Base-by-base conservation (phyloP, 2,888 invertebrate genomes). In the Omphaloscelis lunosa region DNA sequence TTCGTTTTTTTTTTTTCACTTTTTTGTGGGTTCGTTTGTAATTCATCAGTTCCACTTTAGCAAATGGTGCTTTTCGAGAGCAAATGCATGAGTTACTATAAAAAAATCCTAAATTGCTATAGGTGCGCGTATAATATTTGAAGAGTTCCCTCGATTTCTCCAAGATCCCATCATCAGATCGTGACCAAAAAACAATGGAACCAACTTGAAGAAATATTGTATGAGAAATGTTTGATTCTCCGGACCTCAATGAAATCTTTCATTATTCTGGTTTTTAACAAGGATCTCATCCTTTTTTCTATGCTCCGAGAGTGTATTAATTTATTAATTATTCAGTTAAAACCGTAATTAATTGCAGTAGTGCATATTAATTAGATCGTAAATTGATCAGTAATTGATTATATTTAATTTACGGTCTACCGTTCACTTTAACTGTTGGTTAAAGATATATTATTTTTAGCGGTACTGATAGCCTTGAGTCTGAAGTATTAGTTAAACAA, bases 361-460 rank as follows among this genome's bases (percentile, higher is more conserved):
- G 41, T 65, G 61, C 27, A 65, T 61, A 80, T 61, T 73, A 72
- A 80, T 72, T 75, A 79, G 77, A 85, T 68, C 74, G 74, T 79
- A 71, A 79, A 76, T 77, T 72, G 75, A 74, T 85, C 58, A 72
- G 72, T 82, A 74, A 82, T 79, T 84, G 75, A 87, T 88, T 77
- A 84, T 82, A 65, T 79, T 61, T 58, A 73, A 66, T 77, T 88
- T 66, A 79, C 75, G 68, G 62, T 77, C 58, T 76, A 77, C 77
- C 82, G 82, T 80, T 88, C 87, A 85, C 89, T 88, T 86, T 79
- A 84, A 77, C 73, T 62, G 68, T 72, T 82, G 15, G 79, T 82
- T 80, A 70, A 77, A 80, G 0, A 71, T 72, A 70, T 48, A 66
- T 58, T 84, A 76, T 78, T 73, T 83, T 78, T 77, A 71, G 62